A percentile compares a stretch with the other conserved stretches of the same genome.
These are phyloP conservation scores for Cyphotilapia sp. DNA, from an alignment of 2,113 vertebrate genomes.

Conservation along the genomic window DNA sequence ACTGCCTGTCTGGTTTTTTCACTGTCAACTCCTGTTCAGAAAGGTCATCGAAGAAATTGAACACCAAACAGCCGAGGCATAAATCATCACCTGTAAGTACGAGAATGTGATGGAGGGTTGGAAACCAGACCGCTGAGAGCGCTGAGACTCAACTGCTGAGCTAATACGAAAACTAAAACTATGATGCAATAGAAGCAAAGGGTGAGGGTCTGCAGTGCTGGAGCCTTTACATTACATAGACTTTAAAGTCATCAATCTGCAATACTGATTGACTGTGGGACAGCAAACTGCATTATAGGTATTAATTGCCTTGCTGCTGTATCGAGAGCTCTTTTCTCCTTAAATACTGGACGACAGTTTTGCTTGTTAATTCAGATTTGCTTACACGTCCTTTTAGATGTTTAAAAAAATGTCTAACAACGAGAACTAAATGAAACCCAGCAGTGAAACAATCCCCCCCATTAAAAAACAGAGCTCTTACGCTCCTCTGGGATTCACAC, in stretches of 20 bases:
- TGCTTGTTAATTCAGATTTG: background rate
- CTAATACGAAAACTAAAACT: background rate
- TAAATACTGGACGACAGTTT: background rate
- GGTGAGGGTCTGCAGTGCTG: background rate
- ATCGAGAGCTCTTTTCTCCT: background rate
- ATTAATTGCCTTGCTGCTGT: background rate
- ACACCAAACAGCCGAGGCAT: background rate
- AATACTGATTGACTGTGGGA: background rate
- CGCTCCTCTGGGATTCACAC: background rate
- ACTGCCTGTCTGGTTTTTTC: background rate
- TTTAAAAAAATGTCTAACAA: background rate
- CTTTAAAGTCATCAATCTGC: accelerated
- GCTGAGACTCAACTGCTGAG: background rate
- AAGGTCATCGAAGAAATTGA: background rate
- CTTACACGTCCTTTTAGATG: background rate
- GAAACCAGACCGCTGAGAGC: background rate
- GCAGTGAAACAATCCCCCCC: background rate
- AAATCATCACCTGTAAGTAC: background rate
- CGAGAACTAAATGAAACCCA: background rate
- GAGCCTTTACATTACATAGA: background rate
- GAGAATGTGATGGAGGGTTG: background rate
- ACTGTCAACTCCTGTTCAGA: background rate
- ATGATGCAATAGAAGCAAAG: background rate
- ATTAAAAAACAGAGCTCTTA: background rate
- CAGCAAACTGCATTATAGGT: background rate